Conservation (phyloP, 2,888 invertebrate species). For the Chaetoderma sp. region DNA sequence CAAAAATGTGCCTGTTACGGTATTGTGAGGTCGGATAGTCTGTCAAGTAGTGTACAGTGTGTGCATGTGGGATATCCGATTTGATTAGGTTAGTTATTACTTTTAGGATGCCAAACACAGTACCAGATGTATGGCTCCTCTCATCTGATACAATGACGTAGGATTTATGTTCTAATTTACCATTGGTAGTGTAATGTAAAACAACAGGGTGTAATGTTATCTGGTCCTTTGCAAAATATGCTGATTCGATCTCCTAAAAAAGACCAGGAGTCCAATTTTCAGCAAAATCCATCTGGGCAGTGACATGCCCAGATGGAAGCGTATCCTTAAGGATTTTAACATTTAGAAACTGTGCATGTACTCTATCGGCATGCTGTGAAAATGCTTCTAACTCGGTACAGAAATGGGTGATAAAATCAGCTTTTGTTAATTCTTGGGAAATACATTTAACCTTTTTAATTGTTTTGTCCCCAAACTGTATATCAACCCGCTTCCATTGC, state of each 20-base stretch:
- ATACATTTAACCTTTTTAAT: no score
- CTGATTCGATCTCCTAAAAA: conserved; percentile 27
- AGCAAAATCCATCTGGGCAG: conserved; percentile 36
- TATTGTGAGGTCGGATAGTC: conserved; percentile 9
- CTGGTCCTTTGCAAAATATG: conserved; percentile 35
- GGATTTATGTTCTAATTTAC: conserved; percentile 15
- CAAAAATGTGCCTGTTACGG: no score
- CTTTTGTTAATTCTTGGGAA: not conserved
- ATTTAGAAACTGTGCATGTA: conserved; percentile 19
- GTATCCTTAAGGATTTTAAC: conserved; percentile 26
- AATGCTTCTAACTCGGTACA: conserved; percentile 15
- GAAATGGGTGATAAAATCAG: not conserved
- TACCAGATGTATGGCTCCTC: no score
- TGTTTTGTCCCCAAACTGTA: not conserved
- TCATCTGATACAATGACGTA: conserved; percentile 21
- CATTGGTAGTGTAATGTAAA: conserved; percentile 16
- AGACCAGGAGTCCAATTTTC: conserved; percentile 27
- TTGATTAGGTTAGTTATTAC: conserved; percentile 3
- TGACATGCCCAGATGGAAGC: conserved; percentile 13
- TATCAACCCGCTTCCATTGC: no score
- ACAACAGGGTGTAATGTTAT: no score
- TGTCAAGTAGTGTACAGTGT: conserved; percentile 14
- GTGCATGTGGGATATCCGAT: conserved; percentile 2
- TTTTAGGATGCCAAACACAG: conserved; percentile 19
- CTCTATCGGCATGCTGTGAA: conserved; percentile 11